A percentile compares a stretch with the other conserved stretches of the same genome.
Evolutionary conservation across 2,888 invertebrate species (phyloP).

Genomic region (Colletes collaris): DNA sequence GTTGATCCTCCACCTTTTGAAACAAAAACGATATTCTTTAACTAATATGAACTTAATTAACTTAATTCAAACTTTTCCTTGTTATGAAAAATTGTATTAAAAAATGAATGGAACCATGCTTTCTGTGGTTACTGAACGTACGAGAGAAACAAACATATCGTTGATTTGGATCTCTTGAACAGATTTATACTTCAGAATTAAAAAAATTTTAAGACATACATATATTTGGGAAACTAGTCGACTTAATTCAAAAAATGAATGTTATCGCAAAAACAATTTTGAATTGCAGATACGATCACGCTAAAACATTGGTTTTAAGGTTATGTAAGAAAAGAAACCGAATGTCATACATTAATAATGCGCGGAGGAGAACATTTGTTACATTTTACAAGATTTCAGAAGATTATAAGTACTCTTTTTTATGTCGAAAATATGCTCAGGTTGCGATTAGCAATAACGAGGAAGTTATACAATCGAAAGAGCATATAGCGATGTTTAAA

Average conservation of each 20-base stretch:
- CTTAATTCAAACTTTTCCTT: not conserved
- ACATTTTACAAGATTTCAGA: not conserved
- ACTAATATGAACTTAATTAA: not conserved
- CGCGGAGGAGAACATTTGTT: not conserved
- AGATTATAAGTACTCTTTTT: not conserved
- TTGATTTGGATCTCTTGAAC: not conserved
- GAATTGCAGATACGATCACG: not conserved
- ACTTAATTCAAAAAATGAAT: not conserved
- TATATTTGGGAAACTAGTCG: not conserved
- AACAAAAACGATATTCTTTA: not conserved
- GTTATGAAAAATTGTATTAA: not conserved
- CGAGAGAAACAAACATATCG: too few relatives aligned
- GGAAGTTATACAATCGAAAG: rapidly evolving
- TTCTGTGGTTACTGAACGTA: too few relatives aligned
- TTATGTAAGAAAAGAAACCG: conserved; percentile 12
- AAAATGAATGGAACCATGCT: too few relatives aligned
- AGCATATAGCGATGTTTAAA: not conserved
- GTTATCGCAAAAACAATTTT: not conserved
- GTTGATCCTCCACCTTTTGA: too few relatives aligned
- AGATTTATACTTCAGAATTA: not conserved
- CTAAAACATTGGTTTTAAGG: conserved; percentile 1
- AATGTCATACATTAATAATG: not conserved
- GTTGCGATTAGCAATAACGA: rapidly evolving
- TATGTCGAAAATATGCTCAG: not conserved
- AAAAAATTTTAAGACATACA: not conserved